Percentiles rank a stretch among this genome's conserved stretches.
phyloP scores from a whole-genome alignment of 2,888 invertebrate species.

The Neoaliturus tenellus region DNA sequence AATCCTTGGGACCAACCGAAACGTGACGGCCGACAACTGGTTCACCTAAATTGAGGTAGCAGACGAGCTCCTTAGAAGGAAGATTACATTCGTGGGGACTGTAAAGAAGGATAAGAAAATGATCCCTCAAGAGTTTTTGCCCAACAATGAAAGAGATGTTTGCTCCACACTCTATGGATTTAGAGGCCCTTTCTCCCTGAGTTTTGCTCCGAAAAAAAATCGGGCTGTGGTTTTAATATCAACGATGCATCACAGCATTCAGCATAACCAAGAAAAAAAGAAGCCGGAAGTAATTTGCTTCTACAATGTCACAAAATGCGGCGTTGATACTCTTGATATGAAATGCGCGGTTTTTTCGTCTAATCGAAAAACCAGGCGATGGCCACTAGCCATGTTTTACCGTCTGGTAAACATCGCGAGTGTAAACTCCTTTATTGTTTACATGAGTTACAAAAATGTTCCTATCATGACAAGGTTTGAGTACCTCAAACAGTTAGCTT shows the following conservation, averaged over 20 bases:
- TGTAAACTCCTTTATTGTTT: slow-evolving; percentile 17
- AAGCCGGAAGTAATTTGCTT: slow-evolving; percentile 41
- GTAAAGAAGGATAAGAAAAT: slow-evolving; percentile 57
- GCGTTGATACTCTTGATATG: too few species aligned
- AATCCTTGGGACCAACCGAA: slow-evolving; percentile 67
- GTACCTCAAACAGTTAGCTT: slow-evolving; percentile 48
- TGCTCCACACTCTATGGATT: slow-evolving; percentile 53
- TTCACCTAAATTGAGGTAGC: slow-evolving; percentile 68
- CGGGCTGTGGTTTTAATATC: slow-evolving; percentile 54
- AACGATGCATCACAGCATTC: slow-evolving; percentile 36
- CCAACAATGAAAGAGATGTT: slow-evolving; percentile 28
- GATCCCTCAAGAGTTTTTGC: slow-evolving; percentile 58
- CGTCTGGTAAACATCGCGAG: background rate
- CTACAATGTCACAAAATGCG: slow-evolving; percentile 23
- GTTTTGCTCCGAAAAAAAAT: slow-evolving; percentile 54
- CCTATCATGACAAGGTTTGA: slow-evolving; percentile 45
- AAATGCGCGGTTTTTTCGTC: too few species aligned
- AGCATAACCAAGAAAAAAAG: background rate
- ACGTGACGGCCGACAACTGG: slow-evolving; percentile 69
- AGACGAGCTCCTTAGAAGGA: slow-evolving; percentile 56
- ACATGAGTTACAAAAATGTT: slow-evolving; percentile 28
- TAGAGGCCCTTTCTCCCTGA: background rate
- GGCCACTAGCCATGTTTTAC: slow-evolving; percentile 40
- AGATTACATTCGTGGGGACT: slow-evolving; percentile 56
- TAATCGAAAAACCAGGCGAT: slow-evolving; percentile 45